These are phyloP conservation scores for Desmodus rotundus DNA, from an alignment of 2,113 vertebrate species.

Conservation along the genomic window DNA sequence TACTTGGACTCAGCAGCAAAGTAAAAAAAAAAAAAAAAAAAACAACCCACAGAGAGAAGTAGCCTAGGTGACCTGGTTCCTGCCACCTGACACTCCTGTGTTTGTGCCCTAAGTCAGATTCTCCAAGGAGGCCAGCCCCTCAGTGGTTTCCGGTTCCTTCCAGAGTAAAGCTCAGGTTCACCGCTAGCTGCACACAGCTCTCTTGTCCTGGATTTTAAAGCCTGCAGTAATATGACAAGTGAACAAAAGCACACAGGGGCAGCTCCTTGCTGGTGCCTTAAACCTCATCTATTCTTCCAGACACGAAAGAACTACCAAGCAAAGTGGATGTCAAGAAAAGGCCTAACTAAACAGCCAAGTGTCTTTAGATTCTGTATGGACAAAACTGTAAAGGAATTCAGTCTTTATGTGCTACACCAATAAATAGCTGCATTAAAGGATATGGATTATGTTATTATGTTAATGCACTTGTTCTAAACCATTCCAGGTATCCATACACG, in stretches of 20 bases:
- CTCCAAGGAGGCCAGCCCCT: neutral
- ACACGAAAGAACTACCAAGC: neutral
- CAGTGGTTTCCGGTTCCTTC: conserved; percentile 38
- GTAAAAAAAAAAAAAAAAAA: neutral
- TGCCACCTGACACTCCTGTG: neutral
- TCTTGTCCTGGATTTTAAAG: neutral
- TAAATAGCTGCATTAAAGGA: neutral
- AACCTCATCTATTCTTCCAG: neutral
- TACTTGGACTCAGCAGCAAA: neutral
- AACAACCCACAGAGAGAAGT: neutral
- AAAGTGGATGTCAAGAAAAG: neutral
- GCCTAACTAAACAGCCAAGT: neutral
- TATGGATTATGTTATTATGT: neutral
- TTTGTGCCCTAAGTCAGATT: conserved; percentile 29
- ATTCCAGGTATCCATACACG: neutral
- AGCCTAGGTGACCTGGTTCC: neutral
- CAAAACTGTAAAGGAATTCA: neutral
- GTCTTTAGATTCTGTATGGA: neutral
- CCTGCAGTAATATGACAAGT: neutral
- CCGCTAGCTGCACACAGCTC: neutral
- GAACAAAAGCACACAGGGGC: neutral
- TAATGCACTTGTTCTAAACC: neutral
- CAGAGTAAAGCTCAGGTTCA: neutral
- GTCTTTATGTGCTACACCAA: neutral
- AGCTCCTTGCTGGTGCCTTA: neutral